Base-by-base conservation (phyloP, 2,113 vertebrate genomes). In the Hipposideros armiger region DNA sequence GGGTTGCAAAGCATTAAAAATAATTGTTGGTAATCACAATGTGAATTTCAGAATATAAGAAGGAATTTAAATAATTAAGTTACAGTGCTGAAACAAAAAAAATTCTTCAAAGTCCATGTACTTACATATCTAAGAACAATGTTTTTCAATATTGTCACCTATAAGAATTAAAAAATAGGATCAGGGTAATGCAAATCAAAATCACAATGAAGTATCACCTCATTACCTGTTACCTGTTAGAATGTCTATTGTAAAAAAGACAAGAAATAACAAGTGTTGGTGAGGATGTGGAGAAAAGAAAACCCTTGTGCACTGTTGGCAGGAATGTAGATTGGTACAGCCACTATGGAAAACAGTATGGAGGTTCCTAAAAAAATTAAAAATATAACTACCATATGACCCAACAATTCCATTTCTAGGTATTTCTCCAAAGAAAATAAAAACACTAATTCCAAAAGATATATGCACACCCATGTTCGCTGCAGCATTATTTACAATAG, bases 41-140 rank as follows among this genome's bases (percentile, higher is more conserved):
- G 45, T 80, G 24, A 72, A 52, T 88, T 94, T 89, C n/a, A 66
- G 62, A 93, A 94, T 86, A 67, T 32, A 92, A 66, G 40, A 89
- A 84, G 26, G 0, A 91, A 83, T 74, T 28, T 84, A 92, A 58
- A 60, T 45, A 67, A 85, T 30, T 80, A 62, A 78, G 72, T 69
- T 50, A 40, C 11, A 47, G 72, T 94, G 52, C 26, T 52, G 11
- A 93, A 88, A 72, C 30, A 86, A 60, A 36, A 36, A 36, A 20
- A 36, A 86, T 73, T 95, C 20, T 93, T 77, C 54, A 50, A 72
- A 88, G 73, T 77, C 17, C 28, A 82, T 77, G 42, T 67, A 66
- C 7, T 76, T 70, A 72, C 28, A 60, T n/a, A 77, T 83, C 26
- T 32, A 16, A 90, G 5, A 93, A 80, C 52, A 77, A 58, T 66